Evolutionary conservation across 2,888 invertebrate genomes (phyloP).

Genomic region (Parochlus steinenii): DNA sequence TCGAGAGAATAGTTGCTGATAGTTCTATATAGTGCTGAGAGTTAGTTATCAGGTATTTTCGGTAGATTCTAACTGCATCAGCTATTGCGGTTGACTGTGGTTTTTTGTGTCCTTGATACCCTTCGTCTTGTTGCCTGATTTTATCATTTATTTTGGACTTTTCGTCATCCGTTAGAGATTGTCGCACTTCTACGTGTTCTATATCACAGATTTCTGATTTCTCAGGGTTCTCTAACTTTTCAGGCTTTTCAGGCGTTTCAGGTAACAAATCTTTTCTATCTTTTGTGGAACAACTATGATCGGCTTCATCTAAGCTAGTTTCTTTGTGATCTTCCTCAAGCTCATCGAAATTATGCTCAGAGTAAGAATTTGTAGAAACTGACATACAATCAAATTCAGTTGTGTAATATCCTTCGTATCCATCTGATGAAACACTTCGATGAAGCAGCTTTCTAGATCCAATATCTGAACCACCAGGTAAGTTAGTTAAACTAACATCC

Average conservation of each 20-base stretch:
- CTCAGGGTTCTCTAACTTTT: neutral
- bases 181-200: neutral
- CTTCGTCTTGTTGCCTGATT: conserved; percentile 17
- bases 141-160: conserved; percentile 28
- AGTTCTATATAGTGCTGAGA: conserved; percentile 23
- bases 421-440: conserved; percentile 8
- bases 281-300: conserved; percentile 12
- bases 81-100: conserved; percentile 17
- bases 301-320: conserved; percentile 11
- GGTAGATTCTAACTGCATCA: conserved; percentile 29
- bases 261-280: neutral
- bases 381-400: conserved; percentile 14
- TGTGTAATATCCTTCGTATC: conserved; percentile 13
- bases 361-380: conserved; percentile 14
- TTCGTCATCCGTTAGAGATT: conserved; percentile 28
- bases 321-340: conserved; percentile 10
- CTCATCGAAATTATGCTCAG: conserved; percentile 14
- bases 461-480: conserved; percentile 10
- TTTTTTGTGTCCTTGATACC: conserved; percentile 9
- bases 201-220: neutral
- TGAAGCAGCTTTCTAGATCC: conserved; percentile 9
- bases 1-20: conserved; percentile 25
- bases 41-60: conserved; percentile 27
- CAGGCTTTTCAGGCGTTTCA: neutral
- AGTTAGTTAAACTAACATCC: no score